Evolutionary conservation across 1,140 invertebrate species (phyloP).

Genomic region (Drosophila novamexicana): DNA sequence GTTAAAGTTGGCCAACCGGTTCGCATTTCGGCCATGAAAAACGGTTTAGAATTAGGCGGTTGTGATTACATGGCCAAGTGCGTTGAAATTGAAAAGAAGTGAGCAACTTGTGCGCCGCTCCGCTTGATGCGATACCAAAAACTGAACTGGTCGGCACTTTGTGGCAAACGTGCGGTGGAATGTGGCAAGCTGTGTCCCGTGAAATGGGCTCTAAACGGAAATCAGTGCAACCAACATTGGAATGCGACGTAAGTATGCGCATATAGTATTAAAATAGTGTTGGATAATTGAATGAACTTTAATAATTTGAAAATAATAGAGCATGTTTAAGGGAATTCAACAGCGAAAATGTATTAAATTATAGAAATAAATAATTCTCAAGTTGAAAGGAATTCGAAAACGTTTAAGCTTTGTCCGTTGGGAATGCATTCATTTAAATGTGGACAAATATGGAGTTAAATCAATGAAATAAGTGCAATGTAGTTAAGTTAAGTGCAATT

Average conservation of each 20-base stretch:
- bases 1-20: slow-evolving; percentile 80
- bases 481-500: too few species aligned
- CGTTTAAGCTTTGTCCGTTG: too few species aligned
- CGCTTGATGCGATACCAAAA: background rate
- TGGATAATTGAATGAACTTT: slow-evolving; percentile 34
- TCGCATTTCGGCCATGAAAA: slow-evolving; percentile 81
- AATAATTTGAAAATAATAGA: background rate
- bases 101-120: slow-evolving; percentile 36
- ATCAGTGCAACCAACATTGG: slow-evolving; percentile 33
- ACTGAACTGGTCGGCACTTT: slow-evolving; percentile 31
- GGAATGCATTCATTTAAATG: too few species aligned
- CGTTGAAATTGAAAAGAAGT: slow-evolving; percentile 66
- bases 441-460: too few species aligned
- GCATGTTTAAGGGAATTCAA: background rate
- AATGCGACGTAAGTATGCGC: slow-evolving; percentile 28
- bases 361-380: background rate
- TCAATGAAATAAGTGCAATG: too few species aligned
- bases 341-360: background rate
- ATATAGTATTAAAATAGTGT: slow-evolving; percentile 16
- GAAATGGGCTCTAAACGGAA: slow-evolving; percentile 10
- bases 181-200: slow-evolving; percentile 23
- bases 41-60: slow-evolving; percentile 79
- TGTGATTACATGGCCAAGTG: slow-evolving; percentile 70
- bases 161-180: slow-evolving; percentile 32
- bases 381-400: too few species aligned